Base-by-base conservation (phyloP, 2,797 vertebrate genomes). In the Pagetopsis macropterus region DNA sequence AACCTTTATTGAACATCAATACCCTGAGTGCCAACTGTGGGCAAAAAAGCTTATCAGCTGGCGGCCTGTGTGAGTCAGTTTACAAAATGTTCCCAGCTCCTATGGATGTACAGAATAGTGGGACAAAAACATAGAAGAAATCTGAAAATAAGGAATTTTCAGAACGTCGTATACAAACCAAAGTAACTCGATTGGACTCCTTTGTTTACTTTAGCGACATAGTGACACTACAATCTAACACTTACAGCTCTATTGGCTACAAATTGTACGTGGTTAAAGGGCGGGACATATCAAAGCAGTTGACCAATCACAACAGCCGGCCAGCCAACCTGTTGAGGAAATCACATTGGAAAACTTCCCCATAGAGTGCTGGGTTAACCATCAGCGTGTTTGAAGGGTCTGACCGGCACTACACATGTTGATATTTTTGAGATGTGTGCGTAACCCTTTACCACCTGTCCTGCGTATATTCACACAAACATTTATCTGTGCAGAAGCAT, bases 1-100 rank as follows among this genome's bases (percentile, higher is more conserved):
- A 73, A 67, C 44, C 55, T 74, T 37, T 60, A 67, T 44, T 76
- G 58, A 75, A 70, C 56, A 50, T 71, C 45, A 49, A 52, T 33
- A 46, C 33, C 37, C 45, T 7, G 40, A 82, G 56, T 5, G 52
- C 66, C 63, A 55, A 60, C 75, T 60, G 74, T 17, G 31, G 59
- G 43, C 70, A 64, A 76, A 70, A 27, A 3, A 27, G 61, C 45
- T 78, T 71, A 84, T 84, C 69, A 37, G 55, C 33, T n/a, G 48
- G 4, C 13, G 1, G 14, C 16, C 60, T 41, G 58, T 13, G 65
- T 27, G 49, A n/a, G 33, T 67, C 70, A 0, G 3, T 63, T 65
- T 77, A 51, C 7, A 61, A 45, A 41, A 48, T 27, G 45, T 52
- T 40, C 41, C 54, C 44, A 16, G 5, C 44, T 57, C n/a, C 40